Base-by-base conservation (phyloP, 1,140 invertebrate genomes). In the Lepeophtheirus salmonis region DNA sequence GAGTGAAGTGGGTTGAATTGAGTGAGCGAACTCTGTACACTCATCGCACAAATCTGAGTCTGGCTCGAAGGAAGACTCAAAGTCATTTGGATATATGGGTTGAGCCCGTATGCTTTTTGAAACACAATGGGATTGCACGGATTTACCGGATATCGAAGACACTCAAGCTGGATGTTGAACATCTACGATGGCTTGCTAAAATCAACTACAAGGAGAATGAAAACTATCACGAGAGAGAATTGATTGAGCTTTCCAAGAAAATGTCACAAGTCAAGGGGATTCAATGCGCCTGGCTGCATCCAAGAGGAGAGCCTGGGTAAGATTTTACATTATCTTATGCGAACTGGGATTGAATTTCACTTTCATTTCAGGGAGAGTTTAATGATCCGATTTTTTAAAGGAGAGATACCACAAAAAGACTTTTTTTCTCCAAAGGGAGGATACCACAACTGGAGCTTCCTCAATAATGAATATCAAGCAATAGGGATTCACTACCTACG, bases 31-130 rank as follows among this genome's bases (percentile, higher is more conserved):
- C n/a, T 20, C 23, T 24, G 12, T 17, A 57, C 21, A 57, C 25
- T 16, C 25, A 57, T 24, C 17, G 52, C n/a, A 21, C 16, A n/a
- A 57, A 25, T 57, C 16, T 57, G 20, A 57, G 30, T 41, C 30
- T 41, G 30, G 30, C 55, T 16, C 1, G 26, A 57, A 26, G 21
- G 23, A 57, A 57, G 25, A 30, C 26, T 3, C 4, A 23, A 21
- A 57, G 55, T 23, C 30, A 48, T 3, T n/a, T 60, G n/a, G 57
- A 60, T 50, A 16, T 60, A 10, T 60, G 57, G 57, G 57, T 60
- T 3, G 30, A 53, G 12, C 57, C 57, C 17, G 23, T 41, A 16
- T 60, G 57, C n/a, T 60, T 60, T 60, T 30, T 60, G 23, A 50
- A 41, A 24, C 30, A 60, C 16, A 21, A 60, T 50, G 57, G 57